Base-by-base conservation (phyloP, 2,113 vertebrate genomes). In the Dascyllus trimaculatus region DNA sequence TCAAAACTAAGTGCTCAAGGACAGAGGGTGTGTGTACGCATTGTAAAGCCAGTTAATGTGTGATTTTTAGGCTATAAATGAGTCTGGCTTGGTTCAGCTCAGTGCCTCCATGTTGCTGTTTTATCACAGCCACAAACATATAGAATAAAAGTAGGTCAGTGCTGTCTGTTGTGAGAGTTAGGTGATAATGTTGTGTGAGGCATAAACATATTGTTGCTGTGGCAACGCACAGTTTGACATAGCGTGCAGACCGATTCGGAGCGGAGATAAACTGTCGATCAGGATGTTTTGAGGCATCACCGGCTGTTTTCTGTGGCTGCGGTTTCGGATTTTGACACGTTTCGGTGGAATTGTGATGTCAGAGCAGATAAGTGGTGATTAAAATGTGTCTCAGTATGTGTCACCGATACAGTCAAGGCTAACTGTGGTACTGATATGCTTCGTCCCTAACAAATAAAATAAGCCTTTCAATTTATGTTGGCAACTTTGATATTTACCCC, bases 101-200 rank as follows among this genome's bases (percentile, higher is more conserved):
- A 15, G 2, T 43, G 4, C 13, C 40, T 43, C 40, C 40, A 2
- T 43, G 2, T 43, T 43, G 40, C 15, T 14, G 13, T 43, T 15
- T 2, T 4, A 14, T 4, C 4, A 15, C 8, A 43, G 40, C 40
- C 14, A 4, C 40, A 43, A 15, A 15, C 40, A 4, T 15, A 15
- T 43, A 43, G 13, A 1, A 43, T 14, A 43, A 15, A 43, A 43
- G 14, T 43, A 51, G 2, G 48, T 51, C 48, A 2, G 48, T n/a
- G 18, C 21, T 26, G 9, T 68, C 3, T 68, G 32, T 54, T 19
- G 46, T 19, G 18, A 15, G 3, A 18, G 46, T 48, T 15, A 8
- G 51, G 17, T 40, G 65, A n/a, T 54, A 54, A 68, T 40, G 14
- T 19, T 57, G 66, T 69, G 66, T 26, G 26, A 65, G 15, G 21